Evolutionary conservation across 2,113 vertebrate species (phyloP).

Genomic region (Atherinomorus stipes): DNA sequence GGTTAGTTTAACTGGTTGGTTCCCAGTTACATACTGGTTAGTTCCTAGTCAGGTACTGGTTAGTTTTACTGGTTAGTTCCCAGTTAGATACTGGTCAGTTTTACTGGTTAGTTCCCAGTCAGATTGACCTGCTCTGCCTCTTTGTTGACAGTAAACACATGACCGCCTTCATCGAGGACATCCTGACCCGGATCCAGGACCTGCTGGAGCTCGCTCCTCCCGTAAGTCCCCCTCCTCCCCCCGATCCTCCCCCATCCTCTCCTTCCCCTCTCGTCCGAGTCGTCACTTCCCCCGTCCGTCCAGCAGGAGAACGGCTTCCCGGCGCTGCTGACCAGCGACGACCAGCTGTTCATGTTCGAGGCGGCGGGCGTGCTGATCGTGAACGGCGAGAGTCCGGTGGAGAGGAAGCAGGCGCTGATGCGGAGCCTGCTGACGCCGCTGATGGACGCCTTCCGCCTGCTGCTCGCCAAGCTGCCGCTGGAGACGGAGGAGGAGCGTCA

Average conservation of each 20-base stretch:
- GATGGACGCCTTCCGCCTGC: constrained; percentile 93
- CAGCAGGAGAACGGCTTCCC: constrained; percentile 94
- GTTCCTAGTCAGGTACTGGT: no score
- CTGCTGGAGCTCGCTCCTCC: constrained; percentile 92
- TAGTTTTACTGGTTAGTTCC: neutral
- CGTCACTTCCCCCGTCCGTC: no score
- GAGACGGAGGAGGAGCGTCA: constrained; percentile 92
- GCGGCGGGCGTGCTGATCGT: constrained; percentile 95
- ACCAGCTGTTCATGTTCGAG: constrained; percentile 98
- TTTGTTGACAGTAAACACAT: constrained; percentile 89
- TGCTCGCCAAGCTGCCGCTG: constrained; percentile 90
- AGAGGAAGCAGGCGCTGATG: constrained; percentile 95
- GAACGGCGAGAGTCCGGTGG: constrained; percentile 91
- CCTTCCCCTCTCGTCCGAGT: neutral
- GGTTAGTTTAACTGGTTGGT: no score
- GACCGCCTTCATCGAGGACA: constrained; percentile 95
- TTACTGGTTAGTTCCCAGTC: neutral
- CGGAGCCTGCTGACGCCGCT: constrained; percentile 92
- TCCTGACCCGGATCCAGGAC: constrained; percentile 96
- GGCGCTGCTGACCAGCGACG: constrained; percentile 92
- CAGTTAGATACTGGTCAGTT: neutral
- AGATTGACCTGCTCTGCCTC: neutral
- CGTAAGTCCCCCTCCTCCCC: constrained; percentile 79
- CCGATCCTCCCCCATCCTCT: no score
- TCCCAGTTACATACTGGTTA: no score